Percentiles rank a stretch among this genome's conserved stretches.
Conservation (phyloP, 2,888 invertebrate genomes). For the Synanthedon formicaeformis region DNA sequence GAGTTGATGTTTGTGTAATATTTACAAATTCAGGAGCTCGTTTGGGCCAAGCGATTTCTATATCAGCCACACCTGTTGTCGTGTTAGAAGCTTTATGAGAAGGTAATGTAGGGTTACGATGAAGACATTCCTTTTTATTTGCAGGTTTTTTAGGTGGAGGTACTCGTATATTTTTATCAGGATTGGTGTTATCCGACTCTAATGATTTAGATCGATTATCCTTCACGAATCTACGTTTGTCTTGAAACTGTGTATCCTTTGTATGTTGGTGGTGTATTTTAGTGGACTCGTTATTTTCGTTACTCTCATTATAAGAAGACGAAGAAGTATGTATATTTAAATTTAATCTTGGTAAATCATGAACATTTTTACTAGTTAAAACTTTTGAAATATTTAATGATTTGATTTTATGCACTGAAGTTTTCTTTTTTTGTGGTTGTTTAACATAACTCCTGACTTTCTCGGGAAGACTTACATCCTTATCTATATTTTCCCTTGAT, state of each 20-base stretch:
- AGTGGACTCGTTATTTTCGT: slow-evolving; percentile 4
- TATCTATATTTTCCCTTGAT: slow-evolving; percentile 7
- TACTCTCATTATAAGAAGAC: slow-evolving; percentile 20
- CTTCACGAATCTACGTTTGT: too few relatives aligned
- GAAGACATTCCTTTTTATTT: too few relatives aligned
- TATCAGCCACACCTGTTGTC: slow-evolving; percentile 18
- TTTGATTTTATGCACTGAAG: slow-evolving; percentile 47
- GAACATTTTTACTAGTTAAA: slow-evolving; percentile 9
- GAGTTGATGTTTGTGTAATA: slow-evolving; percentile 28
- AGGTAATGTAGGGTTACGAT: slow-evolving; percentile 3
- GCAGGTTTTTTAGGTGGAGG: too few relatives aligned
- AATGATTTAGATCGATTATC: too few relatives aligned
- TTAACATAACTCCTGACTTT: neutral
- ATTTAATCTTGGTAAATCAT: slow-evolving; percentile 1
- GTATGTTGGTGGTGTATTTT: too few relatives aligned
- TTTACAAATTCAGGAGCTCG: neutral
- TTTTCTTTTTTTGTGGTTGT: slow-evolving; percentile 23
- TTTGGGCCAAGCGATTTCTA: slow-evolving; percentile 16
- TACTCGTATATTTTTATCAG: too few relatives aligned
- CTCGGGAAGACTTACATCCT: slow-evolving; percentile 7
- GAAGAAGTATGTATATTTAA: slow-evolving; percentile 9
- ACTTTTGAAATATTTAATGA: slow-evolving; percentile 52
- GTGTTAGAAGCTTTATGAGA: slow-evolving; percentile 14
- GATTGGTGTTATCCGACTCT: too few relatives aligned
- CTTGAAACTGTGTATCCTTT: too few relatives aligned